A percentile compares a stretch with the other conserved stretches of the same genome.
Evolutionary conservation across 2,797 vertebrate genomes (phyloP).

Genomic region (Dicrostonyx torquatus): DNA sequence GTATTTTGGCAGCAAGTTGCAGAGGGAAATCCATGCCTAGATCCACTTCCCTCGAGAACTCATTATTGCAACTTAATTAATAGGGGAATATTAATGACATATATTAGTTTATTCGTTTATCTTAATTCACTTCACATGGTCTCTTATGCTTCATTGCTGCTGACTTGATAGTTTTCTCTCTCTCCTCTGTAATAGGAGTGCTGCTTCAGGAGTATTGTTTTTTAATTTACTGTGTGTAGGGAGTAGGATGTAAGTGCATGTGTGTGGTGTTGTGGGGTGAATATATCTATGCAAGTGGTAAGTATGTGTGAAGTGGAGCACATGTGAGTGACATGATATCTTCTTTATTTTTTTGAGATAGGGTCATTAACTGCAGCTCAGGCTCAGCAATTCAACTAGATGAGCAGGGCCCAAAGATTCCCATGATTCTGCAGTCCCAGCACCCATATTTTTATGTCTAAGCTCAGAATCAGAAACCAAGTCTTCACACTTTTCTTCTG

Average conservation of each 20-base stretch:
- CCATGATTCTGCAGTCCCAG: not conserved
- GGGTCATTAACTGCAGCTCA: not conserved
- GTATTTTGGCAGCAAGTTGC: not conserved
- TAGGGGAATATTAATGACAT: not conserved
- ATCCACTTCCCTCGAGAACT: not conserved
- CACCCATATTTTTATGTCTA: not conserved
- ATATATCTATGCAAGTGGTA: not conserved
- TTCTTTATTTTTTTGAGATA: not conserved
- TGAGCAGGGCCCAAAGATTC: not conserved
- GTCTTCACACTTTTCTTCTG: not conserved
- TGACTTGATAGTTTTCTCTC: not conserved
- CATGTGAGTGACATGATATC: not conserved
- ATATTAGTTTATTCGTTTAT: not conserved
- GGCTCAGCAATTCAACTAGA: not conserved
- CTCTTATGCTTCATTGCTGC: not conserved
- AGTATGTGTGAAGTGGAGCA: not conserved
- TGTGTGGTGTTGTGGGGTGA: not conserved
- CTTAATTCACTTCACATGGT: not conserved
- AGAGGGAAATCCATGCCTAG: not conserved
- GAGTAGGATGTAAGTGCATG: accelerated
- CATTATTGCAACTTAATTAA: not conserved
- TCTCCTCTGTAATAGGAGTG: not conserved
- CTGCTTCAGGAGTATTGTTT: not conserved
- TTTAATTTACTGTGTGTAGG: not conserved
- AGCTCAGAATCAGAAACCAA: not conserved